phyloP scores from a whole-genome alignment of 2,797 vertebrate species.

The Salmo trutta region DNA sequence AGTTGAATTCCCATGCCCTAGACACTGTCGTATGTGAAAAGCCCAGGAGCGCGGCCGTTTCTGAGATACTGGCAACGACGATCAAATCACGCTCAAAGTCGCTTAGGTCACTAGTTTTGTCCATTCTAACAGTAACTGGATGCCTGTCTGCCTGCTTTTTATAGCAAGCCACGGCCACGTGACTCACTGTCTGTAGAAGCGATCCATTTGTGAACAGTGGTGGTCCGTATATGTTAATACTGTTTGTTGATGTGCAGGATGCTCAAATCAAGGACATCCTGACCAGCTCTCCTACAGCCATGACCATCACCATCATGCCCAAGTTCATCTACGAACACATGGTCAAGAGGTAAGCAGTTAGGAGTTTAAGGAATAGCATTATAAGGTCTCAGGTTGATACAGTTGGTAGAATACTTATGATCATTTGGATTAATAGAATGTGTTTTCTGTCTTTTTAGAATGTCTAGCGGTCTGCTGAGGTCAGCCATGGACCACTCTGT shows the following conservation, averaged over 20 bases:
- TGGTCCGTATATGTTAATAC: background rate
- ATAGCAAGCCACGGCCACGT: no score
- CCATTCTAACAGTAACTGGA: no score
- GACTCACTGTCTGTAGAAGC: no score
- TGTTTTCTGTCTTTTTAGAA: conserved; percentile 64
- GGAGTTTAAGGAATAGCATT: background rate
- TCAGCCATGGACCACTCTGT: conserved; percentile 94
- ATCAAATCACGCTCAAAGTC: no score
- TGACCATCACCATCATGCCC: conserved; percentile 95
- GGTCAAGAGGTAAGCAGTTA: conserved; percentile 84
- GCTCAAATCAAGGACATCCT: conserved; percentile 87
- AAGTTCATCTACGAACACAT: conserved; percentile 93
- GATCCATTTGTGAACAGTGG: no score
- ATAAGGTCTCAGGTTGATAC: background rate
- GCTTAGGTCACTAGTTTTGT: no score
- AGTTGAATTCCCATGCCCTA: no score
- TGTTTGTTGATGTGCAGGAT: conserved; percentile 71
- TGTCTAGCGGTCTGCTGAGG: conserved; percentile 82
- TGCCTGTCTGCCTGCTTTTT: no score
- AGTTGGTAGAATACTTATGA: background rate
- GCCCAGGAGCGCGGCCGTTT: no score
- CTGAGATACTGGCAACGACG: no score
- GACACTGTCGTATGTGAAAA: no score
- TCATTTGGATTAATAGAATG: background rate
- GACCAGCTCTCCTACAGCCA: conserved; percentile 75